Evolutionary conservation across 2,797 vertebrate genomes (phyloP), one percentile per base, ranked within the genome.

Genomic region (Micrastur ruficollis): DNA sequence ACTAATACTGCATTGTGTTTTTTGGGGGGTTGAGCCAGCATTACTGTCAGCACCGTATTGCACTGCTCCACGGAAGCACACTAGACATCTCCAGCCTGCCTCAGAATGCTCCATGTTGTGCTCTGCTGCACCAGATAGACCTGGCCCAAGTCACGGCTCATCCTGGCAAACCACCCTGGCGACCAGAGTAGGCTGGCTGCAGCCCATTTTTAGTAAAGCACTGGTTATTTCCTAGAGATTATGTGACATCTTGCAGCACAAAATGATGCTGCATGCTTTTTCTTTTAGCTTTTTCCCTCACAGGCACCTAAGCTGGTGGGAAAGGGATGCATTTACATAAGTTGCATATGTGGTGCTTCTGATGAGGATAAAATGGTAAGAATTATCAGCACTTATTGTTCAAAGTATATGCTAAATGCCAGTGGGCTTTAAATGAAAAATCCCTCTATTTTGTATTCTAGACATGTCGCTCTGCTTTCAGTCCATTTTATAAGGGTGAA

Each of bases 21-120:
- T 4, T 7, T 12, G 36, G 26, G 18, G 4, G 5, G 8, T 20
- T 46, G 36, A 49, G 29, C 27, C 12, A 72, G 3, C 12, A 14
- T 21, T 4, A 3, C 50, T 53, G 8, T 26, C 34, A 82, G 20
- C 23, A 23, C 11, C 40, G 13, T 11, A 5, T 27, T 81, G 15
- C 18, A 17, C 4, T 70, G 34, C 18, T 66, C 8, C 26, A 11
- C 4, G 23, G 40, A 8, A 65, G 19, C 46, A 36, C 20, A 52
- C 8, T 18, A 50, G 29, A 62, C 11, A 19, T 79, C n/a, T 90
- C 11, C 36, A 79, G 1, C 12, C 16, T 65, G 4, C 26, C 32
- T 67, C 3, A 1, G 26, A 70, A 42, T 50, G 38, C 27, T 36
- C 19, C 0, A 0, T 70, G 27, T 13, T 20, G 26, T 46, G 20